Percentiles rank a stretch among this genome's conserved stretches.
phyloP scores from a whole-genome alignment of 2,888 invertebrate genomes.

The Pseudeuparius sepicola region DNA sequence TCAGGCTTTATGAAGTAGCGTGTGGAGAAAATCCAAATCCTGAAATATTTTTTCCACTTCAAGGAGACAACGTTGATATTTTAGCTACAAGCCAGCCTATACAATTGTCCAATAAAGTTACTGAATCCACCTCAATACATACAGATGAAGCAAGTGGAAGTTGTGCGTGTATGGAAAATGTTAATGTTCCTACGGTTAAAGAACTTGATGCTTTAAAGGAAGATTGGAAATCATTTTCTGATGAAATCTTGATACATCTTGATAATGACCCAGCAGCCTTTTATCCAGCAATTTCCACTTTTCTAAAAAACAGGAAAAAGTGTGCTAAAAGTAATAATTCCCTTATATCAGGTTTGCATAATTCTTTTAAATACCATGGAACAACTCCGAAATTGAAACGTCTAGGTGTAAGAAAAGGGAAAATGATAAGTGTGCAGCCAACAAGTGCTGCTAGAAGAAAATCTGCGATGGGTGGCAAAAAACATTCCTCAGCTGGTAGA shows the following conservation, averaged over 20 bases:
- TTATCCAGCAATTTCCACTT: conserved; percentile 14
- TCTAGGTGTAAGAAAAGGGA: conserved; percentile 7
- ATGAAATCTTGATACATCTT: conserved; percentile 13
- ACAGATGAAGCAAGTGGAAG: conserved; percentile 10
- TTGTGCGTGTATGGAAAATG: conserved; percentile 11
- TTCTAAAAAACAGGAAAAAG: conserved; percentile 13
- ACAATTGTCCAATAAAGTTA: conserved; percentile 9
- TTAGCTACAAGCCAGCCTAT: conserved; percentile 13
- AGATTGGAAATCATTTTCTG: conserved; percentile 15
- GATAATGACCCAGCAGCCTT: conserved; percentile 13
- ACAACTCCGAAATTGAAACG: conserved; percentile 5
- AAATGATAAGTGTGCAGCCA: conserved; percentile 10
- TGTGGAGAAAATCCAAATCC: conserved; percentile 14
- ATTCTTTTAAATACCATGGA: conserved; percentile 12
- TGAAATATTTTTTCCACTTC: conserved; percentile 14
- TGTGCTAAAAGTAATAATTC: conserved; percentile 12
- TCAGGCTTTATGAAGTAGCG: conserved; percentile 13
- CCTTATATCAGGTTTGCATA: conserved; percentile 4
- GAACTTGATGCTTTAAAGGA: conserved; percentile 15
- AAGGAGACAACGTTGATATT: conserved; percentile 10
- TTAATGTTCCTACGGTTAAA: conserved; percentile 11
- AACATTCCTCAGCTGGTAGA: conserved; percentile 11
- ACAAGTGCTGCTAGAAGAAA: conserved; percentile 11
- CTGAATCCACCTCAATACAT: conserved; percentile 11
- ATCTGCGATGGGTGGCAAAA: conserved; percentile 11